Conservation (phyloP, 2,113 vertebrate genomes). For the Casuarius casuarius region DNA sequence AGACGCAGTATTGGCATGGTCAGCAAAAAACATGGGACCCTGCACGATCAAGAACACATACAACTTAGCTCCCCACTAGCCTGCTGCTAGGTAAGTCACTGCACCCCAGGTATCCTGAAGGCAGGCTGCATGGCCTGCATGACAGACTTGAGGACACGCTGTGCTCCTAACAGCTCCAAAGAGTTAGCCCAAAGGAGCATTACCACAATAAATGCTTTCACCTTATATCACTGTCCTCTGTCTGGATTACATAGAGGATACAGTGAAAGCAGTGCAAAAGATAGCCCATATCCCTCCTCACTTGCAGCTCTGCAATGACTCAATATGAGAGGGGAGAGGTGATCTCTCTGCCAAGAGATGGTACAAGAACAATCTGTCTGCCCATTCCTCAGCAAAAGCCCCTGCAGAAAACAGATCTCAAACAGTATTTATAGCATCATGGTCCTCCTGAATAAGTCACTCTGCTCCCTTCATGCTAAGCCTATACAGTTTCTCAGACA, state of each 20-base stretch:
- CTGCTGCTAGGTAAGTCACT: not conserved
- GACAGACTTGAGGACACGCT: not conserved
- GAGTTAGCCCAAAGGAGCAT: not conserved
- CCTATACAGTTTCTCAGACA: not conserved
- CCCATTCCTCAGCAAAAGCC: not conserved
- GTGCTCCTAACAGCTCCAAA: not conserved
- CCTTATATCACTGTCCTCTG: no score
- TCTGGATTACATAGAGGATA: not conserved
- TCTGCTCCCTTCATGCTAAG: not conserved
- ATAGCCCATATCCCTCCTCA: not conserved
- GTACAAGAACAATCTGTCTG: not conserved
- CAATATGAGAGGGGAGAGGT: not conserved
- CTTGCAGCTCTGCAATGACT: not conserved
- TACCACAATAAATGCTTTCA: not conserved
- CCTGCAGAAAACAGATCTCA: not conserved
- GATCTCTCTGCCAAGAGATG: not conserved
- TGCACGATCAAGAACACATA: not conserved
- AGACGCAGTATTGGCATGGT: not conserved
- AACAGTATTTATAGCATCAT: not conserved
- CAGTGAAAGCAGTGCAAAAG: not conserved
- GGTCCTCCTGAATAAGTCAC: not conserved
- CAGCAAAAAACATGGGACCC: not conserved
- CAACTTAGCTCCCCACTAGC: not conserved
- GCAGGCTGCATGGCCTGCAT: no score
- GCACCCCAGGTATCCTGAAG: not conserved